phyloP scores from a whole-genome alignment of 2,113 vertebrate genomes.

The Herpetotheres cachinnans region DNA sequence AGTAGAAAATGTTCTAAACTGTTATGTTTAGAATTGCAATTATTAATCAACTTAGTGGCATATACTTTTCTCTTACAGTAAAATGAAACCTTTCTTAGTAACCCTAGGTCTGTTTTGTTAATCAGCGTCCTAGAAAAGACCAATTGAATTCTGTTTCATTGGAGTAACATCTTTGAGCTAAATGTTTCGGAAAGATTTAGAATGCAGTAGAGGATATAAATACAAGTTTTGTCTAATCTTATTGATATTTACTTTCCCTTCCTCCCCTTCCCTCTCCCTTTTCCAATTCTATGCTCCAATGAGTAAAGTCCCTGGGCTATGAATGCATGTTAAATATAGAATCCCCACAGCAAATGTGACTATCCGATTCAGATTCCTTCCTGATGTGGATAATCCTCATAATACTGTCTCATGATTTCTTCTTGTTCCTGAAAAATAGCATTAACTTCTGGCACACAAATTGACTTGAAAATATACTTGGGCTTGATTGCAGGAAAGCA shows the following conservation, averaged over 20 bases:
- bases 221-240: background rate
- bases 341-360: background rate
- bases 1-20: background rate
- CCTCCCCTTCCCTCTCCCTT: background rate
- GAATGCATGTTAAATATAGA: constrained; percentile 25
- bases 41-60: background rate
- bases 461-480: background rate
- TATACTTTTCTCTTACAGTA: background rate
- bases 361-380: constrained; percentile 1
- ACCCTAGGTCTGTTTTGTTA: background rate
- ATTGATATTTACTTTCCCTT: background rate
- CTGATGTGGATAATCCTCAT: constrained; percentile 12
- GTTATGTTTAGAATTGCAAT: background rate
- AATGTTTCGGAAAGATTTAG: background rate
- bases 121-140: background rate
- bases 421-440: background rate
- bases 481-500: background rate
- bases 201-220: background rate
- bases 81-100: background rate
- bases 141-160: background rate
- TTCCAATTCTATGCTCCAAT: background rate
- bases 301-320: constrained; percentile 4
- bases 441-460: background rate
- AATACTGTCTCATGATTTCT: constrained; percentile 1
- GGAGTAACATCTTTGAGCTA: background rate